A percentile compares a stretch with the other conserved stretches of the same genome.
These are phyloP conservation scores for Synaphobranchus kaupii DNA, from an alignment of 2,797 vertebrate species.

Conservation along the genomic window DNA sequence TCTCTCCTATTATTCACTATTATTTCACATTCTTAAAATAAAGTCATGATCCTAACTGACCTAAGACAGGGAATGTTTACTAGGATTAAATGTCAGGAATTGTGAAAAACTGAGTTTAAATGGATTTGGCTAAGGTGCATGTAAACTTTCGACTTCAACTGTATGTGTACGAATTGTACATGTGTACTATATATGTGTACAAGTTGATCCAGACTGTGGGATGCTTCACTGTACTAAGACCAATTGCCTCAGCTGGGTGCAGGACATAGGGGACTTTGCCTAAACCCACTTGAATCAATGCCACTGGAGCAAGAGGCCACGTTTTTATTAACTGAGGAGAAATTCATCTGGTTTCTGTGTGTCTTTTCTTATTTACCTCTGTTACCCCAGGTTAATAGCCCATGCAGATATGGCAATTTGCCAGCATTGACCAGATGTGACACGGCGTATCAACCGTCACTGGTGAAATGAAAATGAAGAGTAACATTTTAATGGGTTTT, in stretches of 20 bases:
- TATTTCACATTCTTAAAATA: too few relatives aligned
- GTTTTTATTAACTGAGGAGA: conserved; percentile 53
- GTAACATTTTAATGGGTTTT: conserved; percentile 47
- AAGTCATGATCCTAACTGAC: too few relatives aligned
- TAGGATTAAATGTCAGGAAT: too few relatives aligned
- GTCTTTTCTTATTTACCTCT: conserved; percentile 58
- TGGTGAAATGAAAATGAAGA: conserved; percentile 37
- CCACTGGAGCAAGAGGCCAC: conserved; percentile 37
- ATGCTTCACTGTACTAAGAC: not conserved
- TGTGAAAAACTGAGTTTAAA: too few relatives aligned
- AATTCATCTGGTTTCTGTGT: conserved; percentile 55
- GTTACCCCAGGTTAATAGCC: conserved; percentile 58
- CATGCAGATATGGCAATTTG: conserved; percentile 46
- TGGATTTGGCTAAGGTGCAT: too few relatives aligned
- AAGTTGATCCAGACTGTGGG: not conserved
- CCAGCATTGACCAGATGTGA: conserved; percentile 48
- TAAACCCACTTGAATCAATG: not conserved
- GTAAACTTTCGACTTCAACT: too few relatives aligned
- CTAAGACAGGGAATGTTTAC: too few relatives aligned
- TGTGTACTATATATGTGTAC: not conserved
- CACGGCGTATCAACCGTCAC: conserved; percentile 16
- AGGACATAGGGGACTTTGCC: not conserved
- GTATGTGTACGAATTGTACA: too few relatives aligned
- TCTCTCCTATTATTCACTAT: too few relatives aligned
- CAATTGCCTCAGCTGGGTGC: not conserved